Evolutionary conservation across 1,140 invertebrate genomes (phyloP).

Genomic region (Danaus melanippus): DNA sequence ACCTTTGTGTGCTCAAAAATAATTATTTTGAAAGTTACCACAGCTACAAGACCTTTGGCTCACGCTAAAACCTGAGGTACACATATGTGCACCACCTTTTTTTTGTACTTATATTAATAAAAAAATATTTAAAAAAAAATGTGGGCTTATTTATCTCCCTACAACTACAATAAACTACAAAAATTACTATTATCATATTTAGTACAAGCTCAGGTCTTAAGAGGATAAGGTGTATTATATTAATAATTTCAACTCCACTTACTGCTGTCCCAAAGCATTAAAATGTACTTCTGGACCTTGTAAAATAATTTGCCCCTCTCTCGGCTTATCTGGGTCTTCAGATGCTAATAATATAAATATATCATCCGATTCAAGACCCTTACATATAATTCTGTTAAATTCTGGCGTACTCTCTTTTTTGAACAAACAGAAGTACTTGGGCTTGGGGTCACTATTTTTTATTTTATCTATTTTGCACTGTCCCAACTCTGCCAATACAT

Average conservation of each 20-base stretch:
- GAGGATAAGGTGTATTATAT: no score
- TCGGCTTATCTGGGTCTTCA: constrained; percentile 79
- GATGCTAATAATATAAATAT: constrained; percentile 78
- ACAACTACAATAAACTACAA: no score
- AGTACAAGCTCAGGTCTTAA: no score
- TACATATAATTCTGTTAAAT: constrained; percentile 78
- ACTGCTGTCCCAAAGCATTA: constrained; percentile 48
- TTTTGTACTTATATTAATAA: no score
- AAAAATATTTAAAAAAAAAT: no score
- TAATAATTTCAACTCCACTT: constrained; percentile 21
- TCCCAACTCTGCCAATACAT: constrained; percentile 78
- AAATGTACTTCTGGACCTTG: constrained; percentile 69
- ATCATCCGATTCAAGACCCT: constrained; percentile 73
- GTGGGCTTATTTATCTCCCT: no score
- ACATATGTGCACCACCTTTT: no score
- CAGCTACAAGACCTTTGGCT: no score
- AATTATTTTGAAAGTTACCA: no score
- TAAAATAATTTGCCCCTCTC: constrained; percentile 77
- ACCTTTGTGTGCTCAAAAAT: no score
- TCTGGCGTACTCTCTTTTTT: constrained; percentile 83
- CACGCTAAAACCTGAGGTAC: no score
- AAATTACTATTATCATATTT: no score
- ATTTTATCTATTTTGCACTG: constrained; percentile 76
- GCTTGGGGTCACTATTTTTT: constrained; percentile 65
- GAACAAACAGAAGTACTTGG: constrained; percentile 74